These are phyloP conservation scores for Carassius auratus DNA, from an alignment of 2,113 vertebrate species.

Conservation along the genomic window DNA sequence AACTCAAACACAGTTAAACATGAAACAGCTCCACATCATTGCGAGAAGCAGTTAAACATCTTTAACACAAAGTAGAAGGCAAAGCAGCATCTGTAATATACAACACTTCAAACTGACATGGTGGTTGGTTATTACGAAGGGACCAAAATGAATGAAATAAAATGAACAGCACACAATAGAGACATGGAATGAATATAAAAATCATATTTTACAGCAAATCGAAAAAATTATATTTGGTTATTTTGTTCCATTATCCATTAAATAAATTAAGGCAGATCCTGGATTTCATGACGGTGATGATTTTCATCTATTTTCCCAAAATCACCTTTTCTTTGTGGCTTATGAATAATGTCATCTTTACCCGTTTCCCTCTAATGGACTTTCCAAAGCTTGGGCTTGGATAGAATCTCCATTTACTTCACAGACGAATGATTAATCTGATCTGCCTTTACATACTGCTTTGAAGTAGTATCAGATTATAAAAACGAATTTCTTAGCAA, in stretches of 20 bases:
- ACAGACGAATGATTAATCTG: background rate
- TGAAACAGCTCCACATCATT: constrained; percentile 48
- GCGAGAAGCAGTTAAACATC: constrained; percentile 50
- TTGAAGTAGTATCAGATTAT: background rate
- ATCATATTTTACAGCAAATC: constrained; percentile 19
- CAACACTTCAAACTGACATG: constrained; percentile 47
- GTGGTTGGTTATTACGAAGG: constrained; percentile 47
- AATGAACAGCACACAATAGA: constrained; percentile 3
- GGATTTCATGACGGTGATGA: background rate
- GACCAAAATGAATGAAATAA: constrained; percentile 1
- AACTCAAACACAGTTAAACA: constrained; percentile 53
- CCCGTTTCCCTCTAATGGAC: background rate
- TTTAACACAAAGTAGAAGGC: constrained; percentile 37
- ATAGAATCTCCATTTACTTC: background rate
- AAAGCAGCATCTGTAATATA: constrained; percentile 55
- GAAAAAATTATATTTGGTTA: background rate
- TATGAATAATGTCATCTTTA: background rate
- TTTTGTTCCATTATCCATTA: background rate
- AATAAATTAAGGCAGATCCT: background rate
- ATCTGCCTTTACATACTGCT: background rate
- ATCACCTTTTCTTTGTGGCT: background rate
- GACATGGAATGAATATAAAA: constrained; percentile 38
- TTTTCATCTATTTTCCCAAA: background rate
- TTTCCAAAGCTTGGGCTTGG: background rate
- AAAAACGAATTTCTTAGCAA: background rate